phyloP scores from a whole-genome alignment of 2,888 invertebrate species.

The Encarsia formosa region DNA sequence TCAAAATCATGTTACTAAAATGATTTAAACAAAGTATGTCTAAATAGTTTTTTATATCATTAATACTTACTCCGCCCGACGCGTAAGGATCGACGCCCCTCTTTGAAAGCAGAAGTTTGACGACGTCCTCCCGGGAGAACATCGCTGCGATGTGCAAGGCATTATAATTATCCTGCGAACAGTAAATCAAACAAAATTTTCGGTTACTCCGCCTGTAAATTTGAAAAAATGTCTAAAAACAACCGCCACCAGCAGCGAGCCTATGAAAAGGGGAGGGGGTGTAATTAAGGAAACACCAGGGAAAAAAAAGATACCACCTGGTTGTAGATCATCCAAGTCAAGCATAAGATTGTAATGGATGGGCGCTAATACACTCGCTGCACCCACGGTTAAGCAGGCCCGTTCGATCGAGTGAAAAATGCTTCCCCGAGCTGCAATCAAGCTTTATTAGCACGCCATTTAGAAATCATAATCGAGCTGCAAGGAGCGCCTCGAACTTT shows the following conservation, averaged over 20 bases:
- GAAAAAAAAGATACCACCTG: constrained; percentile 24
- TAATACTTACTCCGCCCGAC: constrained; percentile 82
- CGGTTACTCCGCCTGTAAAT: too few species aligned
- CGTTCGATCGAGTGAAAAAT: background rate
- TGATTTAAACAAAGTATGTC: constrained; percentile 1
- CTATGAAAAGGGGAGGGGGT: too few species aligned
- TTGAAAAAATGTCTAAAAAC: background rate
- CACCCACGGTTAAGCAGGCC: constrained; percentile 1
- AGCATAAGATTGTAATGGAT: constrained; percentile 2
- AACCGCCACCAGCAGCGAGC: too few species aligned
- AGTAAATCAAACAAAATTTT: too few species aligned
- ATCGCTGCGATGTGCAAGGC: constrained; percentile 92
- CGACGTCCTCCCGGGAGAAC: constrained; percentile 92
- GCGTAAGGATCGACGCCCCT: constrained; percentile 88
- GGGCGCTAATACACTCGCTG: too few species aligned
- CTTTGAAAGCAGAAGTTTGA: constrained; percentile 81
- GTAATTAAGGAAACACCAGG: too few species aligned
- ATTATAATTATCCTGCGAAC: constrained; percentile 97
- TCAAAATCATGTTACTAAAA: too few species aligned
- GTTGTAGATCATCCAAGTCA: constrained; percentile 12
- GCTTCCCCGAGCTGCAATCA: background rate
- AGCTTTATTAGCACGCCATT: constrained; percentile 43
- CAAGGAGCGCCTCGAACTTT: too few species aligned
- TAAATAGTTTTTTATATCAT: background rate
- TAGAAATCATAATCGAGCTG: constrained; percentile 43